Percentiles rank a stretch among this genome's conserved stretches.
These are phyloP conservation scores for Gorsachius magnificus DNA, from an alignment of 2,797 vertebrate genomes.

Conservation along the genomic window DNA sequence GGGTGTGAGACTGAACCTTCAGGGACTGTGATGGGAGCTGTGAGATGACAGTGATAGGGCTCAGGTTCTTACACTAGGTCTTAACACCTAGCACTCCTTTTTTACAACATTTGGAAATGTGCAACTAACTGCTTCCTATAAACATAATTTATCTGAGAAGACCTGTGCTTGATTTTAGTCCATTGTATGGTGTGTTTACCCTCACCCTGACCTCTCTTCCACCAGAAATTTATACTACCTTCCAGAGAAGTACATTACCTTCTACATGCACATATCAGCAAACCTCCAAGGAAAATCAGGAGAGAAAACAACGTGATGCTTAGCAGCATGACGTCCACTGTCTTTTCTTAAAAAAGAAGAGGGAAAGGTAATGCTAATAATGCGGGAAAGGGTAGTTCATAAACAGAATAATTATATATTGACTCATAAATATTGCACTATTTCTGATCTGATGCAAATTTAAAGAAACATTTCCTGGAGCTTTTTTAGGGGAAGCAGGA, in stretches of 20 bases:
- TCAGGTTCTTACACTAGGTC: not conserved
- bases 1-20: not conserved
- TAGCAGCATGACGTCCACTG: not conserved
- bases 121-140: not conserved
- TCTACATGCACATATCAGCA: not conserved
- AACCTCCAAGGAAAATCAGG: slow-evolving; percentile 23
- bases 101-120: not conserved
- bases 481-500: not conserved
- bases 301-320: not conserved
- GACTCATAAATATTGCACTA: not conserved
- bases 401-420: not conserved
- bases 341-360: not conserved
- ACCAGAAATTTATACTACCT: not conserved
- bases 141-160: not conserved
- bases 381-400: not conserved
- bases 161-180: not conserved
- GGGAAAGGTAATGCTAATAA: not conserved
- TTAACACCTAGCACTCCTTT: not conserved
- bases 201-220: not conserved
- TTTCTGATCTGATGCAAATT: not conserved
- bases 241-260: slow-evolving; percentile 22
- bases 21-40: not conserved
- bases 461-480: not conserved
- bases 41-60: not conserved
- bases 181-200: not conserved